Evolutionary conservation across 2,113 vertebrate species (phyloP), one percentile per base, ranked within the genome.

Genomic region (Hydrolagus affinis): DNA sequence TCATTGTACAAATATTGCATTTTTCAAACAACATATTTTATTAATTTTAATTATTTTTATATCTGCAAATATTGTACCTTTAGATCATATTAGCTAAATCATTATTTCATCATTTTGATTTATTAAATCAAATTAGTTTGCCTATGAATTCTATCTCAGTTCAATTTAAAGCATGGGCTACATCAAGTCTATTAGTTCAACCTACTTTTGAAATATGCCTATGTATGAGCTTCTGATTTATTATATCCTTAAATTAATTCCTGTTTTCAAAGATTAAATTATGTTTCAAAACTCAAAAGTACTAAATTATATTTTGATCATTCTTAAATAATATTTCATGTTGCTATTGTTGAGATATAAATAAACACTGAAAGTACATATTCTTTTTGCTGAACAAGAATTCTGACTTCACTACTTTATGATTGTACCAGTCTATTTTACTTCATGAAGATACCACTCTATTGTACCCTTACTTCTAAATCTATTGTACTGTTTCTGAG

Each of bases 41-140:
- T 44, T 44, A 1, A 44, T 3, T 44, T 44, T 44, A n/a, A n/a
- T n/a, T n/a, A 44, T 44, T 1, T 44, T 44, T 44, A 64, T 28
- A 25, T 30, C 11, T 30, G 0, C 60, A 9, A 6, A 44, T 44
- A 44, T 15, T 28, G n/a, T 1, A 28, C 25, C 9, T 64, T 66
- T 66, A 21, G 66, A 66, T 57, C 15, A 68, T 30, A 28, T 2
- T 83, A 8, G 15, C 23, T 19, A 64, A 74, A 80, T 80, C 8
- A 9, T 19, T 78, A 62, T 25, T 78, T 15, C 57, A 78, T 62
- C 23, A 28, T 62, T 78, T 62, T 8, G 62, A 14, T 62, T 78
- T 25, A 25, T 59, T 78, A 25, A 77, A 78, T 78, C 73, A 68
- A 83, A 15, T 19, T 15, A 83, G 21, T 66, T 83, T 83, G 32